Percentiles rank a stretch among this genome's conserved stretches.
Conservation (phyloP, 2,797 vertebrate genomes). For the Xiphophorus birchmanni region DNA sequence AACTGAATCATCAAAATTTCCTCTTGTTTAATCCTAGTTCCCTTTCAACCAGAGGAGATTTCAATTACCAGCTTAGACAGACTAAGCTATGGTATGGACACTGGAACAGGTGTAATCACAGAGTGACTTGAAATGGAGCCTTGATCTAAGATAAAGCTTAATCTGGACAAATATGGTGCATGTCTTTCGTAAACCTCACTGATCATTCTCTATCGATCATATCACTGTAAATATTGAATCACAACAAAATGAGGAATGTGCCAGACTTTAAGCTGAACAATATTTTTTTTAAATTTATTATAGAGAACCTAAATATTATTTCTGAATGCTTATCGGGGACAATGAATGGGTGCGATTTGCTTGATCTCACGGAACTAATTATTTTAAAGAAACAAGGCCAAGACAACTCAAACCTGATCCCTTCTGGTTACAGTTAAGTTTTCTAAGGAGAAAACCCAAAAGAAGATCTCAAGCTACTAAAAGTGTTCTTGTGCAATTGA, state of each 20-base stretch:
- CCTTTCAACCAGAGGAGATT: background rate
- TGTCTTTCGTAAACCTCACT: background rate
- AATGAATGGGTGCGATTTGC: background rate
- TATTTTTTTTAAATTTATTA: background rate
- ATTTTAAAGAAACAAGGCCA: background rate
- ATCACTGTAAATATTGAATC: background rate
- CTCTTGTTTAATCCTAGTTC: background rate
- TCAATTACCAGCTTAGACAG: background rate
- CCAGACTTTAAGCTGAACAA: background rate
- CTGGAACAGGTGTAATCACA: too few species aligned
- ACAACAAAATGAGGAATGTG: background rate
- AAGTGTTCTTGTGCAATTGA: background rate
- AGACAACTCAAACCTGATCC: background rate
- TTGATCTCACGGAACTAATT: background rate
- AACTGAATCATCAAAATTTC: background rate
- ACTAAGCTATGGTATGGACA: background rate
- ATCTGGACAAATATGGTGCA: background rate
- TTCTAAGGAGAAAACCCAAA: background rate
- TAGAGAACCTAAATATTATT: background rate
- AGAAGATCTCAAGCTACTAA: background rate
- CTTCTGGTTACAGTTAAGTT: background rate
- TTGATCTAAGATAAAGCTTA: background rate
- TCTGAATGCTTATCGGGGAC: background rate
- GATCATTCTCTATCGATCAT: background rate
- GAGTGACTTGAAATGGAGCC: too few species aligned